These are phyloP conservation scores for Trogon surrucura DNA, from an alignment of 2,113 vertebrate genomes.

Conservation along the genomic window DNA sequence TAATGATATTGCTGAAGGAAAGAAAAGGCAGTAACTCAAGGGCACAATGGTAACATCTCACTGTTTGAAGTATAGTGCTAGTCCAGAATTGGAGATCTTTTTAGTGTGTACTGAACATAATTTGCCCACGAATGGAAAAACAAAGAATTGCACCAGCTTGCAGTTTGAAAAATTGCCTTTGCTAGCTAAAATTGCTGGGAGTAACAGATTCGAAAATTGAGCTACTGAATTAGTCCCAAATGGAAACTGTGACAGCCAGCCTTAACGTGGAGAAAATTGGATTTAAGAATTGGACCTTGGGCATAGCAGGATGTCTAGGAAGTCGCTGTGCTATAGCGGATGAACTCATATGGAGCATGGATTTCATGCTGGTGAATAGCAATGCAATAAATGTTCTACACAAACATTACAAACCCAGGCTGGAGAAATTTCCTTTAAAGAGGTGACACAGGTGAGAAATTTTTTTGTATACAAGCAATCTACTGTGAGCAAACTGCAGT, in stretches of 20 bases:
- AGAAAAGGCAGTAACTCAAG: background rate
- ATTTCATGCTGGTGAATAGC: conserved; percentile 73
- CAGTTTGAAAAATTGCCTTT: conserved; percentile 31
- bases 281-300: conserved; percentile 42
- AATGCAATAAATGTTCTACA: conserved; percentile 61
- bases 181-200: conserved; percentile 37
- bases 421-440: conserved; percentile 64
- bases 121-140: background rate
- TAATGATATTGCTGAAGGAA: background rate
- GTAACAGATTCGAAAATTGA: conserved; percentile 50
- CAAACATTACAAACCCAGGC: conserved; percentile 47
- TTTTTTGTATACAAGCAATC: conserved; percentile 57
- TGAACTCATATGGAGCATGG: conserved; percentile 39
- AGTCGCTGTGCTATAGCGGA: conserved; percentile 38
- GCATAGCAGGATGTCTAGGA: conserved; percentile 49
- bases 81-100: background rate
- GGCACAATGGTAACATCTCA: background rate
- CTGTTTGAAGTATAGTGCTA: background rate
- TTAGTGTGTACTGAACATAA: background rate
- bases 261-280: conserved; percentile 38
- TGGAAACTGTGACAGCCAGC: conserved; percentile 24
- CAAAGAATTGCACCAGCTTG: background rate
- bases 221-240: conserved; percentile 32
- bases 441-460: conserved; percentile 69
- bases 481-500: conserved; percentile 45